Evolutionary conservation across 2,888 invertebrate genomes (phyloP).

Genomic region (Nomada ruficornis): DNA sequence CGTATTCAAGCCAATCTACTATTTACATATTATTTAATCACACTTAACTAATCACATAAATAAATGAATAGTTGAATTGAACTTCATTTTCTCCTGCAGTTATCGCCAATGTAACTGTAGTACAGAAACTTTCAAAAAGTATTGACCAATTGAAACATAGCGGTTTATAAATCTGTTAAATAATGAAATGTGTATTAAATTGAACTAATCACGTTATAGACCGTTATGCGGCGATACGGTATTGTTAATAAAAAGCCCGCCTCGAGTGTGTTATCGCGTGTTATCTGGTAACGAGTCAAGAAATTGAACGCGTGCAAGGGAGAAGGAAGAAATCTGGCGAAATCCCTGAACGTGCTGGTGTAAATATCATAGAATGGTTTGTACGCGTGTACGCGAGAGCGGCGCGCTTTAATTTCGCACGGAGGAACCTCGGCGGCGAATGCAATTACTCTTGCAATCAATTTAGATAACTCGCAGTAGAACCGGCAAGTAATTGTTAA

Average conservation of each 20-base stretch:
- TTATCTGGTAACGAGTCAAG: not conserved
- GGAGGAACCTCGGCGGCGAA: conserved; percentile 60
- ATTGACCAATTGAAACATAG: too few relatives aligned
- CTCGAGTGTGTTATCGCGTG: not conserved
- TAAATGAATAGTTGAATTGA: not conserved
- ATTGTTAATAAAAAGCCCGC: too few relatives aligned
- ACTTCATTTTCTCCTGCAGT: too few relatives aligned
- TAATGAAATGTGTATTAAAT: too few relatives aligned
- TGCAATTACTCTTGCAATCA: conserved; percentile 76
- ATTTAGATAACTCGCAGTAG: conserved; percentile 75
- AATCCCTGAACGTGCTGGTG: conserved; percentile 11
- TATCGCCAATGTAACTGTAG: too few relatives aligned
- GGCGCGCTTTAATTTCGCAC: conserved; percentile 58
- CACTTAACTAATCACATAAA: not conserved
- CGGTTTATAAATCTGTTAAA: not conserved
- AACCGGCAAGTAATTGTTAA: conserved; percentile 75
- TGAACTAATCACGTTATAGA: too few relatives aligned
- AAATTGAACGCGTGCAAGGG: not conserved
- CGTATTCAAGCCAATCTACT: too few relatives aligned
- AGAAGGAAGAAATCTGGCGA: not conserved
- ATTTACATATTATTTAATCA: too few relatives aligned
- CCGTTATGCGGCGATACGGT: too few relatives aligned
- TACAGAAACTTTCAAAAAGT: too few relatives aligned
- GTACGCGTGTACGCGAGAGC: conserved; percentile 21
- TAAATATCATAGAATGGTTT: conserved; percentile 9